Base-by-base conservation (phyloP, 1,140 invertebrate genomes). In the Hyphantria cunea region DNA sequence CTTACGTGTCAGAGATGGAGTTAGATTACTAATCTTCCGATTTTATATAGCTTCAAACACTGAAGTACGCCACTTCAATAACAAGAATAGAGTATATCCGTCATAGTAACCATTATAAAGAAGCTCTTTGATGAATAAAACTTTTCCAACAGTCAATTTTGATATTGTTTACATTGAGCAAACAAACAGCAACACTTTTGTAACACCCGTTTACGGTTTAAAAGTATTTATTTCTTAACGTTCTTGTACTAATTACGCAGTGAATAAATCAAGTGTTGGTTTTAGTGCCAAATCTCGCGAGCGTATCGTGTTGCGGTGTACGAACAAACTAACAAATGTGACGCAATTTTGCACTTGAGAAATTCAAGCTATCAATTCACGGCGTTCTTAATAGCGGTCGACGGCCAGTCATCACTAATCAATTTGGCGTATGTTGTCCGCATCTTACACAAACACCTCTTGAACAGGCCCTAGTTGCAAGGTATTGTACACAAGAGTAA, bases 1-100 rank as follows among this genome's bases (percentile, higher is more conserved):
- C 71, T 80, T 73, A 75, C 75, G 70, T 82, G 77, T 81, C 82
- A 75, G 73, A 86, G 81, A 84, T 86, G 49, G 70, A 78, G 69
- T 80, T 74, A 79, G 82, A 85, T 88, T 79, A 75, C 70, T 70
- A 76, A 67, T 68, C 74, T 68, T 81, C 77, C 69, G 56, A 75
- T 76, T 84, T 84, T 25, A 79, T 59, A 41, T 31, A 12, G 41
- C 41, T 14, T 47, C 42, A 56, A 56, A 56, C 53, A 56, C 53
- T 47, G 45, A 56, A 47, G 53, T 42, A 42, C 53, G 34, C 53
- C 44, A 17, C 32, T 56, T 55, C 33, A 32, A 47, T 31, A 10
- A 45, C 53, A 42, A 62, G 55, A 42, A 49, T 58, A 44, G 53
- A 52, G 33, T 65, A 55, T 33, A n/a, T 56, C 42, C 41, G 13